These are phyloP conservation scores for Orussus abietinus DNA, from an alignment of 1,140 invertebrate genomes.

Conservation along the genomic window DNA sequence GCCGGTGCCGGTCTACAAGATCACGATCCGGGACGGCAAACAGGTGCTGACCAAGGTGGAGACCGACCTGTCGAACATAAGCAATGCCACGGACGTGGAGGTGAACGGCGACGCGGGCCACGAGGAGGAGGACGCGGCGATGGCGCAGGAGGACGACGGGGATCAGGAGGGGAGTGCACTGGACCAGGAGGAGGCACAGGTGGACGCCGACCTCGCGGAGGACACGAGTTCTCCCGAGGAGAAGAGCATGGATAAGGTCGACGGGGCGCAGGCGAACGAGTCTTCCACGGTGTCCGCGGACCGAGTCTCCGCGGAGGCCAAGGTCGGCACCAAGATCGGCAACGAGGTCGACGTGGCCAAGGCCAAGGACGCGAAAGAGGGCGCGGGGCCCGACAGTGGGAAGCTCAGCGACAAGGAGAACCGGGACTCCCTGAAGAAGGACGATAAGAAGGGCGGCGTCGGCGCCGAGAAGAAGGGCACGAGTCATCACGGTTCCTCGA, in stretches of 20 bases:
- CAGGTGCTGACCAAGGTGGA: conserved; percentile 66
- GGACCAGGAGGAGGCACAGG: neutral
- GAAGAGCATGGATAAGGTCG: no score
- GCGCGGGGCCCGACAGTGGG: conserved; percentile 28
- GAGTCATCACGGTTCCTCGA: conserved; percentile 52
- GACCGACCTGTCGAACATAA: conserved; percentile 39
- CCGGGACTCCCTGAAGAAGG: conserved; percentile 42
- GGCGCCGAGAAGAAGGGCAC: conserved; percentile 50
- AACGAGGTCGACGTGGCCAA: no score
- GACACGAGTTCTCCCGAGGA: no score
- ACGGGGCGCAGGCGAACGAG: no score
- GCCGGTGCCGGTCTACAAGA: conserved; percentile 57
- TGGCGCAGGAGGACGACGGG: conserved; percentile 17
- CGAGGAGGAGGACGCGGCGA: conserved; percentile 19
- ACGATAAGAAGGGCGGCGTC: conserved; percentile 40
- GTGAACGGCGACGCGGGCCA: conserved; percentile 31
- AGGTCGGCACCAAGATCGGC: no score
- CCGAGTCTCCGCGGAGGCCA: no score
- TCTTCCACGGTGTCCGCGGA: no score
- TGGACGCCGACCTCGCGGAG: no score
- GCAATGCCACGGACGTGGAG: conserved; percentile 27
- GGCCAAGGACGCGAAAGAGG: conserved; percentile 27
- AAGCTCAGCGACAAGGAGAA: conserved; percentile 50
- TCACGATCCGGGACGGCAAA: conserved; percentile 70
- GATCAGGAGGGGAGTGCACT: conserved; percentile 18